Base-by-base conservation (phyloP, 2,888 invertebrate genomes). In the Polymixis lichenea region DNA sequence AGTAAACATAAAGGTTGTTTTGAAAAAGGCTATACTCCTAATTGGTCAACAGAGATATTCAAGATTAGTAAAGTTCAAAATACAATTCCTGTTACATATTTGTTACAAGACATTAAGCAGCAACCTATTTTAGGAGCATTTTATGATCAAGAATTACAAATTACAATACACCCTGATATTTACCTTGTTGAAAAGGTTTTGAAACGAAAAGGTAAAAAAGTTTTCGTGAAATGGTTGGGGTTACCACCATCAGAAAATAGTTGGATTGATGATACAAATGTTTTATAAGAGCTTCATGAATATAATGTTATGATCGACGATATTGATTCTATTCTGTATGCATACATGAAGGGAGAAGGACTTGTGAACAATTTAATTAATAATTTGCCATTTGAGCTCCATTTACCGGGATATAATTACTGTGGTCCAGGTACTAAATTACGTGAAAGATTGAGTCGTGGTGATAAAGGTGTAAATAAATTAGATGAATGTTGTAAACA, bases 41-140 rank as follows among this genome's bases (percentile, higher is more conserved):
- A 83, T 56, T 86, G 86, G 84, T 78, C 80, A 1, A 78, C 85
- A 22, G 87, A 86, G 78, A 62, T 86, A 81, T 86, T 85, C 72
- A 80, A 67, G 32, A 78, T 86, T 25, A 53, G 17, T 7, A 75
- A 80, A 70, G 43, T 86, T 25, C 53, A 84, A 38, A 72, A 74
- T 13, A 87, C 87, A 15, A 69, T 38, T 43, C 84, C 87, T n/a
- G 17, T 69, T 0, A 82, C 82, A 3, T 86, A 85, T 53, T 58
- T 78, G 32, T 46, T 85, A n/a, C 43, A 83, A 77, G 86, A 85
- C 70, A 38, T 28, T 22, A 60, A 60, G 17, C n/a, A 61, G 38
- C 61, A 38, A 38, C 61, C 61, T n/a, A 61, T 61, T n/a, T 61
- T 61, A 38, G 38, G 61, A 61, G 61, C 61, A 38, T 61, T 61